Evolutionary conservation across 2,113 vertebrate genomes (phyloP).

Genomic region (Rutilus rutilus): DNA sequence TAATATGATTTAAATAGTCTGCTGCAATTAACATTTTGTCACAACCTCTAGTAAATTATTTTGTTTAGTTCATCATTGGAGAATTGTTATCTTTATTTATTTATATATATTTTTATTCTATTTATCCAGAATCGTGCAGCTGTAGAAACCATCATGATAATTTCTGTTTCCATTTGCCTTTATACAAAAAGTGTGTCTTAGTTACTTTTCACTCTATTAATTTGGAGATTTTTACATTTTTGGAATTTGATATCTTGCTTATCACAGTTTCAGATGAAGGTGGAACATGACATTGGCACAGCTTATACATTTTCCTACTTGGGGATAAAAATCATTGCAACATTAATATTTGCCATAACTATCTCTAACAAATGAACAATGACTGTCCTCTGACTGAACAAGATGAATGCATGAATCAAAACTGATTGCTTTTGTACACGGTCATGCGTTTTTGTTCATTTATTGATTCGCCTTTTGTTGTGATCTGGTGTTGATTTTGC

Average conservation of each 20-base stretch:
- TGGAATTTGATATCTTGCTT: not conserved
- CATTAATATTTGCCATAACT: not conserved
- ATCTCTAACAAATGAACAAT: slow-evolving; percentile 7
- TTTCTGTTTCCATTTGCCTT: not conserved
- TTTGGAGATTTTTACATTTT: not conserved
- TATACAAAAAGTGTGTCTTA: not conserved
- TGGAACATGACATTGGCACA: not conserved
- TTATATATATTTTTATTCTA: no score
- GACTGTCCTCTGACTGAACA: not conserved
- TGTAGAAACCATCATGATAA: not conserved
- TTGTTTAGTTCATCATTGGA: no score
- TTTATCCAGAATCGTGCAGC: no score
- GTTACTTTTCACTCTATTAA: not conserved
- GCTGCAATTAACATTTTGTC: no score
- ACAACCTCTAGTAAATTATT: no score
- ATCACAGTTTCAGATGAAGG: not conserved
- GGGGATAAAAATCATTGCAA: not conserved
- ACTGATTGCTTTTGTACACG: not conserved
- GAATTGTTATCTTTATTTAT: no score
- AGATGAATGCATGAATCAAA: slow-evolving; percentile 14
- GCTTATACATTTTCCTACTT: not conserved
- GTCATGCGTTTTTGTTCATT: not conserved
- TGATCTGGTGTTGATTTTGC: not conserved
- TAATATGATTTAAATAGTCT: no score
- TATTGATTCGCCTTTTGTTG: not conserved